Base-by-base conservation (phyloP, 2,888 invertebrate genomes). In the Lepetodrilus schrolli region DNA sequence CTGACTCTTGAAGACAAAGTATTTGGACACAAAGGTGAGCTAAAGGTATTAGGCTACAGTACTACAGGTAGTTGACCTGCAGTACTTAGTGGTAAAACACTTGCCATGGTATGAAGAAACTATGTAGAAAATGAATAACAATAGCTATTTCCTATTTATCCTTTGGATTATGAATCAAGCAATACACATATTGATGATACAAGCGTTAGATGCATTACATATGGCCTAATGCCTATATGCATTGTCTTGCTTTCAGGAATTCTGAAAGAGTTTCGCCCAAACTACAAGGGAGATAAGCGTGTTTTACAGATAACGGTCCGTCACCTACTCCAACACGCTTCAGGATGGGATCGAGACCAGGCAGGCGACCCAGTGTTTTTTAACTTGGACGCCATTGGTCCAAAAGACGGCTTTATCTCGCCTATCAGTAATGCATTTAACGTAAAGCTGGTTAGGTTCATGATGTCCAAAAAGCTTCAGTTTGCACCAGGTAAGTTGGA, bases 301-400 rank as follows among this genome's bases (percentile, higher is more conserved):
- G 58, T 83, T 37, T 51, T 58, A 20, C 76, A 69, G 26, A 83
- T 87, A 10, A 86, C 83, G 5, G 77, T 87, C 1, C 38, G 76
- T n/a, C 83, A 86, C 58, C 79, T 89, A 23, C 79, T 89, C 7
- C 87, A 87, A 70, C 90, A 90, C 76, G 86, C 87, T 2, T 86
- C 83, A 4, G 89, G 90, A 30, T 89, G 89, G 89, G 86, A 86
- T 73, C 50, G 86, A 8, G 86, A 86, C 30, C 36, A 49, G 26
- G 84, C 76, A 1, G 86, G 85, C 0, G 88, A 88, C 73, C 84
- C 85, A 8, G 85, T 86, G 17, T 87, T 86, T 77, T 83, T 81
- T 78, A 81, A 80, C n/a, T 75, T 79, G 23, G 76, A 82, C 37
- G 74, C 77, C 1, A 66, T 68, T n/a, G 48, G 65, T 20, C 10